Base-by-base conservation (phyloP, 2,113 vertebrate genomes). In the Hyperoodon ampullatus region DNA sequence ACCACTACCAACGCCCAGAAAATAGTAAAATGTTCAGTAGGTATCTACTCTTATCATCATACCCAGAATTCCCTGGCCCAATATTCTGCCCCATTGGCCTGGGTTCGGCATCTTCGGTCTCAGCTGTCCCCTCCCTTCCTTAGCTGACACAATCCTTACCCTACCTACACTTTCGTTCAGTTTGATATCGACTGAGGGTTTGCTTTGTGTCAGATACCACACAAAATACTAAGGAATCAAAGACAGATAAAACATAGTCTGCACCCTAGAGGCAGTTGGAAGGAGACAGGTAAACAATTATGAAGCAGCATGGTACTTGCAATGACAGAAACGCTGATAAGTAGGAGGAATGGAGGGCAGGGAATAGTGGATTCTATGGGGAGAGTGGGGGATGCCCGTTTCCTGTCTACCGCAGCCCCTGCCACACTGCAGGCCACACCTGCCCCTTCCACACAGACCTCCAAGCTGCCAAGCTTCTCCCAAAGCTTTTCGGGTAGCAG, bases 41-140 rank as follows among this genome's bases (percentile, higher is more conserved):
- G 61, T 23, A 14, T n/a, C 28, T 35, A 47, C 28, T 86, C 8
- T 61, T 33, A n/a, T 3, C 42, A 50, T 14, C 0, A n/a, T 1
- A 26, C n/a, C 13, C 61, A 60, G 84, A 60, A 39, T 16, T n/a
- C 61, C 26, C 47, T 6, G 3, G 60, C 15, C 42, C 30, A 10
- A 0, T 2, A 7, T 2, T 4, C n/a, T 10, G n/a, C 1, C 30
- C 24, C 23, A 1, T 28, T 12, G 3, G 7, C 35, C 28, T 3
- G 58, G 39, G 80, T 24, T 80, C 74, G 66, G 30, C 30, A 2
- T 5, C 13, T 44, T n/a, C 5, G 5, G 7, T 12, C 71, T 55
- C 23, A 23, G 21, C 16, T 5, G 0, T 26, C 42, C 13, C 75
- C 14, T 42, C 1, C 10, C 47, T 39, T 16, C 42, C 58, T 72